Conservation (phyloP, 2,113 vertebrate species). For the Penelope pileata region DNA sequence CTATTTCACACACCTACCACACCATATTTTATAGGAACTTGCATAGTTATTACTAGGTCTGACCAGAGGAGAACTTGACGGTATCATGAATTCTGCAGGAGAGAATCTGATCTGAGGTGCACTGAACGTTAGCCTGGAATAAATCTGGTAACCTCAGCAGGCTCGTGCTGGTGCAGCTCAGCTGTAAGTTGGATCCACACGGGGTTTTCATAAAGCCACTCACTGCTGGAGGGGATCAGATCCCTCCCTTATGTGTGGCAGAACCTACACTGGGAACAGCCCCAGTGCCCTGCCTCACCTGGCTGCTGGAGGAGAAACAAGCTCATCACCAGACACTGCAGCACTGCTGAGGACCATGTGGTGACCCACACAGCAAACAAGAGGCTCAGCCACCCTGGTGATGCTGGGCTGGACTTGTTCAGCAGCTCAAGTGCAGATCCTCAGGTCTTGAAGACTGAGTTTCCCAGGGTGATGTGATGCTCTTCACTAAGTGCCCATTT, state of each 20-base stretch:
- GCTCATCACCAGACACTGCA: no score
- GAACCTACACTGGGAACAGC: background rate
- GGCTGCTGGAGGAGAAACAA: background rate
- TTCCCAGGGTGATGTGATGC: background rate
- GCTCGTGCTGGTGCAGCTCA: background rate
- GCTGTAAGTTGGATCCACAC: background rate
- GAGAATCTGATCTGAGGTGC: background rate
- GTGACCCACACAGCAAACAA: fast-evolving
- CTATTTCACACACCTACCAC: background rate
- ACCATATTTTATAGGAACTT: background rate
- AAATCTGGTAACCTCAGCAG: slow-evolving; percentile 1
- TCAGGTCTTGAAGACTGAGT: background rate
- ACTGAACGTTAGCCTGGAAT: background rate
- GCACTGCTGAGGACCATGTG: background rate
- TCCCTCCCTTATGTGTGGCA: fast-evolving
- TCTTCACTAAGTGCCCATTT: background rate
- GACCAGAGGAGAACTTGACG: slow-evolving; percentile 1
- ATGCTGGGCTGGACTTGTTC: fast-evolving
- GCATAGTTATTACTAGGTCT: background rate
- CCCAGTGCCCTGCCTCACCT: background rate
- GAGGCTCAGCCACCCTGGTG: background rate
- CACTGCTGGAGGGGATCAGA: background rate
- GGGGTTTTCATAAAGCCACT: background rate
- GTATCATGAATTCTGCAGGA: background rate
- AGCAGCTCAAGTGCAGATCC: fast-evolving